Percentiles rank a stretch among this genome's conserved stretches.
phyloP scores from a whole-genome alignment of 2,888 invertebrate genomes.

The Mesopsocus fuscifrons region DNA sequence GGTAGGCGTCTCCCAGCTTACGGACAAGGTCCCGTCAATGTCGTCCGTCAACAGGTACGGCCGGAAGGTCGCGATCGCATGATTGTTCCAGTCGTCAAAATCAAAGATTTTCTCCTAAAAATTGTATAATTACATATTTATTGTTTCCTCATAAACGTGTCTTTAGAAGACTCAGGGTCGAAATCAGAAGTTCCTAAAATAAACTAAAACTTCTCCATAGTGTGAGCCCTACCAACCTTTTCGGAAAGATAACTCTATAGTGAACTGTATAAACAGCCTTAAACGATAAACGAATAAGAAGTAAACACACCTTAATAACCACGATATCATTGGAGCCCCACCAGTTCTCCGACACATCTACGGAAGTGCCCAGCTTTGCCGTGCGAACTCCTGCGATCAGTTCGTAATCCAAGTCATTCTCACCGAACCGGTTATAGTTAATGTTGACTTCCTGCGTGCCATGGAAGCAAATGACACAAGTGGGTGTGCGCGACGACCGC shows the following conservation, averaged over 20 bases:
- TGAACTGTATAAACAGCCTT: no score
- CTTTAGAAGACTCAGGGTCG: background rate
- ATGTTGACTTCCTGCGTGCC: constrained; percentile 89
- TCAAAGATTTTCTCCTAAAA: constrained; percentile 62
- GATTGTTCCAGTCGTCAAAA: constrained; percentile 99
- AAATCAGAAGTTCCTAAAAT: background rate
- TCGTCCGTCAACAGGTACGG: constrained; percentile 69
- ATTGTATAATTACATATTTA: background rate
- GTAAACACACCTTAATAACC: constrained; percentile 41
- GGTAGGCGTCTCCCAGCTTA: constrained; percentile 36
- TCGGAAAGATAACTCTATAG: no score
- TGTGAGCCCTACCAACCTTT: no score
- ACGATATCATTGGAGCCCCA: constrained; percentile 71
- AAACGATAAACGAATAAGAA: no score
- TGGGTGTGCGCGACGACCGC: constrained; percentile 26
- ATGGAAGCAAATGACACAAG: constrained; percentile 75
- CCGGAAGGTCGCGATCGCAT: constrained; percentile 76
- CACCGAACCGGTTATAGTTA: constrained; percentile 71
- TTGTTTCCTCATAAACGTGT: background rate
- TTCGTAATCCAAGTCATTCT: constrained; percentile 72
- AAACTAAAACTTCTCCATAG: no score
- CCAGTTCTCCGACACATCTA: constrained; percentile 89
- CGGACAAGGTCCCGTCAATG: constrained; percentile 56
- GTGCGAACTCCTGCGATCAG: constrained; percentile 81
- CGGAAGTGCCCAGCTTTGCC: constrained; percentile 63